A percentile compares a stretch with the other conserved stretches of the same genome.
Conservation (phyloP, 1,140 invertebrate species). For the Zaprionus ghesquierei region DNA sequence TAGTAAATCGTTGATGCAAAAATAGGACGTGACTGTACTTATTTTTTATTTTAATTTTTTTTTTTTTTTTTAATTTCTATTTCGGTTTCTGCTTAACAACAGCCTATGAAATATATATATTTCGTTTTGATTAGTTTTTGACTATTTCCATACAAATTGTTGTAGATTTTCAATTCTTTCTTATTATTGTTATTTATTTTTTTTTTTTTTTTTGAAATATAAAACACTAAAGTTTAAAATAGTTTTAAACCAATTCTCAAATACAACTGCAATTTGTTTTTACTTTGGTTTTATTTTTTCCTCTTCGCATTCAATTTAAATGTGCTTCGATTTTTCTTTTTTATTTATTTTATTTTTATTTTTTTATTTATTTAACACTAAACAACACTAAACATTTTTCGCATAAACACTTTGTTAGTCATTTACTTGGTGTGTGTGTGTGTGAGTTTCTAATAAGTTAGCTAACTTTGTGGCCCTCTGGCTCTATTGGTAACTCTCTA, state of each 20-base stretch:
- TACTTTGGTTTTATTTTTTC: neutral
- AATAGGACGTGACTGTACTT: conserved; percentile 83
- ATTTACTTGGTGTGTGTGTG: conserved; percentile 18
- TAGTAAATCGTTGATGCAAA: conserved; percentile 83
- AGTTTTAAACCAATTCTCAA: conserved; percentile 77
- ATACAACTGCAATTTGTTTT: conserved; percentile 55
- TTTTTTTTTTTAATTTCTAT: conserved; percentile 31
- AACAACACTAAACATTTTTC: conserved; percentile 68
- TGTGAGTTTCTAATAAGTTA: conserved; percentile 24
- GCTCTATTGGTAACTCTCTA: conserved; percentile 51
- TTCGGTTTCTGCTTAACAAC: conserved; percentile 56
- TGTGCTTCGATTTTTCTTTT: neutral
- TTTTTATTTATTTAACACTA: conserved; percentile 42
- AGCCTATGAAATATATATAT: conserved; percentile 57
- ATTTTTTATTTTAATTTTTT: conserved; percentile 48
- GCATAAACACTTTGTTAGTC: neutral
- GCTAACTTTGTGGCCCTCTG: conserved; percentile 63
- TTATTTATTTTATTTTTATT: conserved; percentile 10
- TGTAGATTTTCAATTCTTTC: conserved; percentile 27
- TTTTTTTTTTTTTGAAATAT: conserved; percentile 69
- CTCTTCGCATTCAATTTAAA: neutral
- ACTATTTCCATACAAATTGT: conserved; percentile 65
- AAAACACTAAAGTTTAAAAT: conserved; percentile 82
- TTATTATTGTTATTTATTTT: conserved; percentile 51
- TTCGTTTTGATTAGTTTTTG: conserved; percentile 73